These are phyloP conservation scores for Pollimyrus isidori DNA, from an alignment of 2,113 vertebrate species.

Conservation along the genomic window DNA sequence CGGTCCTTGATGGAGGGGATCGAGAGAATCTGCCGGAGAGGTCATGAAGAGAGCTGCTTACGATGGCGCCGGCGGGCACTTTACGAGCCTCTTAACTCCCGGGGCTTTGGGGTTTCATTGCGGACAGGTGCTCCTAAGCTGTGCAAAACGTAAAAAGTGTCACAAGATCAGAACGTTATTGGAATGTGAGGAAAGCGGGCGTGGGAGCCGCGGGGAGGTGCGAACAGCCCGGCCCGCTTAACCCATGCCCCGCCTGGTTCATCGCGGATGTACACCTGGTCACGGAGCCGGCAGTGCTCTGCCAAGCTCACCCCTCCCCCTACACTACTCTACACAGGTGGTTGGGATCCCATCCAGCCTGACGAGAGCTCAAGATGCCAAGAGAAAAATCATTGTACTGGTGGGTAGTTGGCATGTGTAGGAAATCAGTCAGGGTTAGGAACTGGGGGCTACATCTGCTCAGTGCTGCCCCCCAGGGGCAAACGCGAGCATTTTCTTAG, in stretches of 20 bases:
- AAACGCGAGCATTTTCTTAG: neutral
- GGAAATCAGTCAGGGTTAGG: neutral
- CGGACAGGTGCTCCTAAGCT: neutral
- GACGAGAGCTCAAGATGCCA: neutral
- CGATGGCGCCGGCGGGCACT: neutral
- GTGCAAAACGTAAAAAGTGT: neutral
- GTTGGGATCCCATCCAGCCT: neutral
- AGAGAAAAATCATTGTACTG: slow-evolving; percentile 10
- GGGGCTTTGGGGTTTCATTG: neutral
- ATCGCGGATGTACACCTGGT: neutral
- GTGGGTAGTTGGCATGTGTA: neutral
- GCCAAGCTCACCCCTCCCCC: neutral
- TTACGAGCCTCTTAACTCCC: neutral
- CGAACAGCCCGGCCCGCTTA: neutral
- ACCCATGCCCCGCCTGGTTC: neutral
- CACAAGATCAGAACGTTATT: neutral
- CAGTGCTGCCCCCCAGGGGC: neutral
- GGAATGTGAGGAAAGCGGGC: neutral
- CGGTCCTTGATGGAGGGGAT: neutral
- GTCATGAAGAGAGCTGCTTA: neutral
- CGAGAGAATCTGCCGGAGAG: neutral
- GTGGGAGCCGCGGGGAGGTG: neutral
- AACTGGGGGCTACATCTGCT: neutral
- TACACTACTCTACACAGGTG: neutral
- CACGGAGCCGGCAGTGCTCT: neutral